Base-by-base conservation (phyloP, 2,888 invertebrate species). In the Nipponacmea schrenckii region DNA sequence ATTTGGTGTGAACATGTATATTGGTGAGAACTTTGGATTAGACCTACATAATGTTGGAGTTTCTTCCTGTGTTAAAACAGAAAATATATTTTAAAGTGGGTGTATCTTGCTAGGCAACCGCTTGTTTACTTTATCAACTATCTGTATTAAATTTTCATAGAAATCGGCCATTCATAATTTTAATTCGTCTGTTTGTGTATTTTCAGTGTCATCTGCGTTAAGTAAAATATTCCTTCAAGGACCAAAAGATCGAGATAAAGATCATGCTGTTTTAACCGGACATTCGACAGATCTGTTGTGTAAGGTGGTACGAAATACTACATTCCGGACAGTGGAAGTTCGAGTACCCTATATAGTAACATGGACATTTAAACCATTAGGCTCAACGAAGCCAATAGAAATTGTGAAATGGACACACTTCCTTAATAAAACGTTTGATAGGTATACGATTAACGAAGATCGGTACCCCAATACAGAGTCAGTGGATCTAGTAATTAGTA, bases 401-500 rank as follows among this genome's bases (percentile, higher is more conserved):
- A 62, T 69, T 10, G 63, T 69, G 46, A 62, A 62, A 17, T 62
- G 62, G 68, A 69, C 63, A 8, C 27, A 46, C 15, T 63, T 63
- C 46, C 63, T 44, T 62, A 63, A 69, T 63, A 63, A 45, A 63
- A 63, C 63, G 2, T 56, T 27, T 46, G 31, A 44, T 14, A 44
- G 63, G 46, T 46, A 63, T 3, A 62, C 68, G 5, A 45, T 20
- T 8, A 62, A 69, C 46, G 72, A 24, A 84, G 77, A 46, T 72
- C 67, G 2, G 56, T 4, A 64, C 64, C 26, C 80, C 77, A 27
- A 83, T 68, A n/a, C 72, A 68, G 17, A 71, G 46, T 62, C 77
- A 74, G 44, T 76, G 27, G 46, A 74, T 27, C 46, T 79, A 31
- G 68, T 71, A 10, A 71, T 79, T 62, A 39, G 64, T 2, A 56